A percentile compares a stretch with the other conserved stretches of the same genome.
Conservation (phyloP, 2,888 invertebrate species). For the Stegophylla sp. region DNA sequence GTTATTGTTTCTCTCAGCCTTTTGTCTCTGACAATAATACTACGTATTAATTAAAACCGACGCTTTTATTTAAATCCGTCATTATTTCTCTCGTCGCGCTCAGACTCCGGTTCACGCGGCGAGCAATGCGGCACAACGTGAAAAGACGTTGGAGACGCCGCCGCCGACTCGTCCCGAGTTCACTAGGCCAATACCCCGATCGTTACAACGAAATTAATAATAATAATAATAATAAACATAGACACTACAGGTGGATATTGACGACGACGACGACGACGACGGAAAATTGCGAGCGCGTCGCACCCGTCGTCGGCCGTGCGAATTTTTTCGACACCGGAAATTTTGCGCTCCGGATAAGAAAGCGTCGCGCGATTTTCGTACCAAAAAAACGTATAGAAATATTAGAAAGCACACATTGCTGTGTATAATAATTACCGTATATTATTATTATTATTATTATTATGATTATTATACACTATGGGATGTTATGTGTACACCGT, state of each 20-base stretch:
- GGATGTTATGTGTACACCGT: neutral
- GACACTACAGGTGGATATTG: neutral
- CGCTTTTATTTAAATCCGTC: constrained; percentile 33
- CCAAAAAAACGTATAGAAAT: no score
- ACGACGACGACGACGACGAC: neutral
- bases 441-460: no score
- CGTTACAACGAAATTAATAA: neutral
- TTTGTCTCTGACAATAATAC: constrained; percentile 19
- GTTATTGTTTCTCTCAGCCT: constrained; percentile 25
- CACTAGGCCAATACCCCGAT: constrained; percentile 50
- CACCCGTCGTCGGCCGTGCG: neutral
- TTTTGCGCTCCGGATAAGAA: neutral
- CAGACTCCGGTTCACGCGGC: no score
- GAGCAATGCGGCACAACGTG: no score
- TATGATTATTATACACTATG: no score
- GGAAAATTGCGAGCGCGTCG: neutral
- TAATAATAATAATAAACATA: no score
- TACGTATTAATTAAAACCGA: constrained; percentile 23
- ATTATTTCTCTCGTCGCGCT: constrained; percentile 23
- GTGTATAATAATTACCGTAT: no score
- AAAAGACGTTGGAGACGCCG: no score
- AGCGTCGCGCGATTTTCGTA: no score
- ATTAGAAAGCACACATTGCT: no score
- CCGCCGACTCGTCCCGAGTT: constrained; percentile 11
- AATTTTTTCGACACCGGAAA: no score